phyloP scores from a whole-genome alignment of 2,113 vertebrate species.

The Montifringilla adamsi region DNA sequence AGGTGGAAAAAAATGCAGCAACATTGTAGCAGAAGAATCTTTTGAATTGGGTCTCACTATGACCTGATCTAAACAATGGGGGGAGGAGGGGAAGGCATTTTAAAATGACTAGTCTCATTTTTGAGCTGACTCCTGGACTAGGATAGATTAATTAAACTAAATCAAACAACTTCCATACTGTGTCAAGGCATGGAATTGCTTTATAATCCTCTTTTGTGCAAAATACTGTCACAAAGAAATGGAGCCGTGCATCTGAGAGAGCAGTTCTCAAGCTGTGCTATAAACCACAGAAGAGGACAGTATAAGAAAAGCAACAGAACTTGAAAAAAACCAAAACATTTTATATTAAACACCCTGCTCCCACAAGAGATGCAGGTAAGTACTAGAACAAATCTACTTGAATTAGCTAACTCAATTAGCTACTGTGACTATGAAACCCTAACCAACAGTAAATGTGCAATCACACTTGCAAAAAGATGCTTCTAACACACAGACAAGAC shows the following conservation, averaged over 20 bases:
- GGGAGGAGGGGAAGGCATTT: neutral
- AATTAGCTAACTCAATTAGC: neutral
- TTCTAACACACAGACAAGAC: neutral
- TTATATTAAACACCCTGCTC: neutral
- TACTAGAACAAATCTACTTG: neutral
- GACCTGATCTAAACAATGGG: neutral
- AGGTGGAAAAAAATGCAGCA: conserved; percentile 7
- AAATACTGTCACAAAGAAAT: neutral
- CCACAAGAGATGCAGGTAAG: neutral
- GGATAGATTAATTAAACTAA: neutral
- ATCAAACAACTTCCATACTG: neutral
- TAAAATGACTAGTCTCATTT: neutral
- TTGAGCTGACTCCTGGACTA: neutral
- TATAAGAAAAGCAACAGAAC: neutral
- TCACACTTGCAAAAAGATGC: neutral
- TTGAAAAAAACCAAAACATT: rapidly evolving
- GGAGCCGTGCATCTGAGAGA: rapidly evolving
- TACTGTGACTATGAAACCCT: neutral
- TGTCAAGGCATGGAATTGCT: neutral
- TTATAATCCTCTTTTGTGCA: neutral
- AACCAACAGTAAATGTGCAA: neutral
- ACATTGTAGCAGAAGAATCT: neutral
- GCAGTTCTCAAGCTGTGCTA: neutral
- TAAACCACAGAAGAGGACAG: neutral
- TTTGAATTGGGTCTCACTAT: neutral